Conservation (phyloP, 2,888 invertebrate genomes). For the Caenorhabditis sp. region DNA sequence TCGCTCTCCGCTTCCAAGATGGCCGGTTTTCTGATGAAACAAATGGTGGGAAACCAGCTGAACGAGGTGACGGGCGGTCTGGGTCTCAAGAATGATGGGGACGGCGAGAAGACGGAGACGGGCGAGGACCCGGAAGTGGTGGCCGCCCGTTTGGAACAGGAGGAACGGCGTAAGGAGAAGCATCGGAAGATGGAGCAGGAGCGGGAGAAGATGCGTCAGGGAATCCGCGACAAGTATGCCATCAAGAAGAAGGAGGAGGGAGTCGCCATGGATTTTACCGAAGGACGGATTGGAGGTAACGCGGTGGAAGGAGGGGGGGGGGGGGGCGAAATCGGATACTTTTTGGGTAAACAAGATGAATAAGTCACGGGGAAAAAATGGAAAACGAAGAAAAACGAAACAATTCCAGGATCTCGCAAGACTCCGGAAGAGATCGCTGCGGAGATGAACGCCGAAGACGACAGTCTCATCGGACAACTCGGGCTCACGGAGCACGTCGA, state of each 20-base stretch:
- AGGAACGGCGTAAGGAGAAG: slow-evolving; percentile 98
- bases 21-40: slow-evolving; percentile 82
- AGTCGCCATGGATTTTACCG: slow-evolving; percentile 80
- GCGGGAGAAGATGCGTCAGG: slow-evolving; percentile 98
- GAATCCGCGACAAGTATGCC: slow-evolving; percentile 97
- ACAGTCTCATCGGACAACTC: slow-evolving; percentile 82
- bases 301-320: slow-evolving; percentile 84
- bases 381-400: no score
- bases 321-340: slow-evolving; percentile 86
- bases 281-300: slow-evolving; percentile 78
- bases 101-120: slow-evolving; percentile 91
- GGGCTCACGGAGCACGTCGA: slow-evolving; percentile 83
- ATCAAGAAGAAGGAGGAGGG: slow-evolving; percentile 98
- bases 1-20: slow-evolving; percentile 65
- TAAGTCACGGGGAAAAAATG: no score
- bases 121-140: slow-evolving; percentile 95
- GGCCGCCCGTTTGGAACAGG: slow-evolving; percentile 97
- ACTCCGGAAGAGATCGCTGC: slow-evolving; percentile 89
- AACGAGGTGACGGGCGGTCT: slow-evolving; percentile 80
- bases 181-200: slow-evolving; percentile 99
- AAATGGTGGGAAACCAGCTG: slow-evolving; percentile 83
- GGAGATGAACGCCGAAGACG: slow-evolving; percentile 92
- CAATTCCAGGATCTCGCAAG: slow-evolving; percentile 56
- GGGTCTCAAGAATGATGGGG: slow-evolving; percentile 71
- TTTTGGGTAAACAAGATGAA: slow-evolving; percentile 86